phyloP scores from a whole-genome alignment of 1,140 invertebrate species.

The Drosophila ercepeae region DNA sequence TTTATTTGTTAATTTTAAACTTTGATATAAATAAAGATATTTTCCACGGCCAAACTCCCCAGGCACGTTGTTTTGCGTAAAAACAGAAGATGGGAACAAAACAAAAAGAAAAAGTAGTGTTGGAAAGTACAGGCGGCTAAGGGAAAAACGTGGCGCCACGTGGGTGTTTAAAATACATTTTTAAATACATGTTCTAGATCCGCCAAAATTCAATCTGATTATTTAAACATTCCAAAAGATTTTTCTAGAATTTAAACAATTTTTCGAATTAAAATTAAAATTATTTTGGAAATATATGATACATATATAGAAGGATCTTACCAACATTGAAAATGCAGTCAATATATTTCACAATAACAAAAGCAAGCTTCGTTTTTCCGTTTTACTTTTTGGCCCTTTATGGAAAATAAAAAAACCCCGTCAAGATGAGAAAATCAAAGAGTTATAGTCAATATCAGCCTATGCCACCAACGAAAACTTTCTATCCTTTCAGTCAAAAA shows the following conservation, averaged over 20 bases:
- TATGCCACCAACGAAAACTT: neutral
- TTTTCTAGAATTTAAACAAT: too few relatives aligned
- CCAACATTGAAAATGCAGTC: conserved; percentile 7
- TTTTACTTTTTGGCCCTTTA: neutral
- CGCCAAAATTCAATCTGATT: too few relatives aligned
- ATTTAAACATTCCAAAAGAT: too few relatives aligned
- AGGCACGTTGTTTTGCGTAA: conserved; percentile 43
- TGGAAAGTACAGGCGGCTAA: neutral
- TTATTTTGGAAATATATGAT: too few relatives aligned
- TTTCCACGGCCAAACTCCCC: neutral
- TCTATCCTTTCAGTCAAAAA: neutral
- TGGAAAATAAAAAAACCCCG: neutral
- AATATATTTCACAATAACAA: neutral
- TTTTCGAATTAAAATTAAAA: neutral
- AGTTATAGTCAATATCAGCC: neutral
- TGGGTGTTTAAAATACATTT: conserved; percentile 23
- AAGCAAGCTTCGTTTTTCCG: neutral
- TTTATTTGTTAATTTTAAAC: conserved; percentile 3
- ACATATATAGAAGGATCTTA: too few relatives aligned
- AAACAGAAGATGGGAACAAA: conserved; percentile 47
- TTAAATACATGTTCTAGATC: conserved; percentile 18
- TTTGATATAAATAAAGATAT: neutral
- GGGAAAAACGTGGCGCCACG: conserved; percentile 32
- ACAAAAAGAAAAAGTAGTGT: conserved; percentile 43
- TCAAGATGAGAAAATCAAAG: conserved; percentile 14